Conservation (phyloP, 2,113 vertebrate species). For the Plecotus auritus region DNA sequence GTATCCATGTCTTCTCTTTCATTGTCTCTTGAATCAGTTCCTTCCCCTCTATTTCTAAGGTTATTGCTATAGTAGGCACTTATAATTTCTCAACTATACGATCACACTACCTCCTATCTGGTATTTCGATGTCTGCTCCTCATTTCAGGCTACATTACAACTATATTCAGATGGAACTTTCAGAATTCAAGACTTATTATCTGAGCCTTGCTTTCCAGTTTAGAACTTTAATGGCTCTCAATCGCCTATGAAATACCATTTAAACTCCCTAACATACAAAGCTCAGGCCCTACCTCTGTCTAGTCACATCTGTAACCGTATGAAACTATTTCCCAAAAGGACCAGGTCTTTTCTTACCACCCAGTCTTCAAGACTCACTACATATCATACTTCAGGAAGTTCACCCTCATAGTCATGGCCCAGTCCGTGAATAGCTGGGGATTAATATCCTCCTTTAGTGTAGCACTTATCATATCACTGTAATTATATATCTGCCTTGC, state of each 20-base stretch:
- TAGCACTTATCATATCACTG: neutral
- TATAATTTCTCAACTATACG: neutral
- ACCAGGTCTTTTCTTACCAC: neutral
- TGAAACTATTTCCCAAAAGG: neutral
- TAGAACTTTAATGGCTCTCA: neutral
- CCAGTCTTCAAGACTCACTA: neutral
- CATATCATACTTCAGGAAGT: neutral
- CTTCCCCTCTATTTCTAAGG: neutral
- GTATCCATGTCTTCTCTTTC: neutral
- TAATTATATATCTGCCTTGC: neutral
- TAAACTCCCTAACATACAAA: neutral
- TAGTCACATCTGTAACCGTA: neutral
- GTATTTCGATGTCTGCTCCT: neutral
- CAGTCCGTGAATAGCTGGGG: neutral
- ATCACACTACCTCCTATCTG: neutral
- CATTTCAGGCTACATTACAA: neutral
- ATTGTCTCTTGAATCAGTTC: neutral
- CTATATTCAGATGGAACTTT: neutral
- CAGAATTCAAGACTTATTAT: neutral
- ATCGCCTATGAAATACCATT: neutral
- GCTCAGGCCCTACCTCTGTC: neutral
- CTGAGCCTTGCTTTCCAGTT: neutral
- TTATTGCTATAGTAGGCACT: neutral
- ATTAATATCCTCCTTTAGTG: neutral
- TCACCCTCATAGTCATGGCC: neutral